Base-by-base conservation (phyloP, 2,797 vertebrate genomes). In the Taeniopygia guttata region DNA sequence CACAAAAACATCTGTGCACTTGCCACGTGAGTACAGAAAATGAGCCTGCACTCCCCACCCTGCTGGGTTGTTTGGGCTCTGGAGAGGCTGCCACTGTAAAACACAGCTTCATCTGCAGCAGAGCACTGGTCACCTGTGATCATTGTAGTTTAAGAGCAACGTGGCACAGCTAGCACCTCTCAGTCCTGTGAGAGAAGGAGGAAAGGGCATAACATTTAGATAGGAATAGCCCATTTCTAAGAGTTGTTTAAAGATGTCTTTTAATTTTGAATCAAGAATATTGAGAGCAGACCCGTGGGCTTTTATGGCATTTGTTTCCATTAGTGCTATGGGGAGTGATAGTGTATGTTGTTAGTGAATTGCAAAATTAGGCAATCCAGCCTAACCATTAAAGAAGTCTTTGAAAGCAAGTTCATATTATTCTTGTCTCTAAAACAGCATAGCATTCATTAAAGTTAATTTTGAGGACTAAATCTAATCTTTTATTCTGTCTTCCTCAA, bases 1-100 rank as follows among this genome's bases (percentile, higher is more conserved):
- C 99, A 99, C 96, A 99, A 99, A 97, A 99, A 99, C 97, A 99
- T 99, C 98, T 99, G 99, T 74, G 98, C 99, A 0, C 98, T 99
- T 89, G 98, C 99, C 96, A 98, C 99, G 99, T 99, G 97, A 99
- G 99, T 98, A 67, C 12, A 51, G 46, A 8, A 21, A 6, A 0
- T 0, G 46, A 51, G 7, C 14, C 32, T 34, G 48, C 3, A 0
- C 25, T 79, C 30, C 22, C 11, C 60, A 5, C 20, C 23, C 27
- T 4, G 0, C 27, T 42, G 83, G 38, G 11, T 2, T 30, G 5
- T 22, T 11, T 27, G 60, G 21, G 34, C 38, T 48, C 6, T 13
- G 59, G 21, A 70, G 55, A 9, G n/a, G 45, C 62, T 52, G 66
- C 15, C 7, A 0, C 48, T 63, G 21, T 20, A 45, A 48, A 74